phyloP scores from a whole-genome alignment of 2,113 vertebrate species.

The Psittacus erithacus region DNA sequence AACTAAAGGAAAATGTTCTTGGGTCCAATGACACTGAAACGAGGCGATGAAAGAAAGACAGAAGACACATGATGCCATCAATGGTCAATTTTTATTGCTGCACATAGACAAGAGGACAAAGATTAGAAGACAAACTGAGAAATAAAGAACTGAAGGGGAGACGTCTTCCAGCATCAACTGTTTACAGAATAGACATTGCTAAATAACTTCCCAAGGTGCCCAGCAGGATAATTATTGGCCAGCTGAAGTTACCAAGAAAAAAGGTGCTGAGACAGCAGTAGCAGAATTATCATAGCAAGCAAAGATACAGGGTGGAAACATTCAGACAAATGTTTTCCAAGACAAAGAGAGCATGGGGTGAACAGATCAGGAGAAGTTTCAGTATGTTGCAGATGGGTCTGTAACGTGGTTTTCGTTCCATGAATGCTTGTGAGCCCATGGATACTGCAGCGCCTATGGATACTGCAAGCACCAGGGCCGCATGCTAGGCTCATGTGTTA shows the following conservation, averaged over 20 bases:
- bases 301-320: not conserved
- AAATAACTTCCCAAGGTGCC: not conserved
- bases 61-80: not conserved
- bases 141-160: not conserved
- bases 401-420: not conserved
- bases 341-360: rapidly evolving
- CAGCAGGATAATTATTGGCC: rapidly evolving
- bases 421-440: not conserved
- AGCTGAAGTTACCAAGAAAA: not conserved
- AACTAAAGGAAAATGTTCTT: not conserved
- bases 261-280: not conserved
- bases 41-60: not conserved
- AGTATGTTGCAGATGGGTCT: not conserved
- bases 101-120: not conserved
- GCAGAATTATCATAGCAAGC: not conserved
- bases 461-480: not conserved
- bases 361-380: not conserved
- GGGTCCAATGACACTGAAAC: rapidly evolving
- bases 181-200: not conserved
- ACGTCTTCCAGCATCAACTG: not conserved
- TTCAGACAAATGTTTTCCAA: not conserved
- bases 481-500: rapidly evolving
- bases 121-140: not conserved
- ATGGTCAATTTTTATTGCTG: constrained; percentile 51
- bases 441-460: not conserved